Conservation (phyloP, 2,113 vertebrate genomes). For the Peucedramus taeniatus region DNA sequence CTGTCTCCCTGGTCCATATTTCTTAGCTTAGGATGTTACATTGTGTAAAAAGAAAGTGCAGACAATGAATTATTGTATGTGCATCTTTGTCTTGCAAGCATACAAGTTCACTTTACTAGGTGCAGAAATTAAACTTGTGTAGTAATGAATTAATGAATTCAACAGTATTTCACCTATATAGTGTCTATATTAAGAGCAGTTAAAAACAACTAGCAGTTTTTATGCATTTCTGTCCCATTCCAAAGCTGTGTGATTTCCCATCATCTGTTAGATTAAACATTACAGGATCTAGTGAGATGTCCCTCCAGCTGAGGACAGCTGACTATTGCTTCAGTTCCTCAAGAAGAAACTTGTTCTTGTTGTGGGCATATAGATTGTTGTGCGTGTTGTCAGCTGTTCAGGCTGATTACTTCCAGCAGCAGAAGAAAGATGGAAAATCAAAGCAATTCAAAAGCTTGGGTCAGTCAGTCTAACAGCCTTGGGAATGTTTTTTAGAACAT, state of each 20-base stretch:
- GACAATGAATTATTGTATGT: not conserved
- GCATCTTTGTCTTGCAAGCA: not conserved
- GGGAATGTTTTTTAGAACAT: not conserved
- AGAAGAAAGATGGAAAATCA: not conserved
- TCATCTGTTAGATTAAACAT: slow-evolving; percentile 37
- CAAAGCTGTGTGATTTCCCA: not conserved
- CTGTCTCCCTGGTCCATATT: not conserved
- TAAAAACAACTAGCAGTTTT: not conserved
- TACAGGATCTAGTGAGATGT: slow-evolving; percentile 36
- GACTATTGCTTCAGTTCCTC: slow-evolving; percentile 55
- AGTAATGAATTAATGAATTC: not conserved
- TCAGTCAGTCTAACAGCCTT: not conserved
- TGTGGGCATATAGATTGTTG: not conserved
- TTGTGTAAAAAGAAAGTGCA: not conserved
- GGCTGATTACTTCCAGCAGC: slow-evolving; percentile 27
- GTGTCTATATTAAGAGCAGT: not conserved
- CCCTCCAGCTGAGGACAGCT: slow-evolving; percentile 48
- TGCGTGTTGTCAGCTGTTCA: not conserved
- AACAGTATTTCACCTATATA: not conserved
- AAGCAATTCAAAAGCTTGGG: not conserved
- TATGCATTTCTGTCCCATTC: not conserved
- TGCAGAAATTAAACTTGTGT: not conserved
- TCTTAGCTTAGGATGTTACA: not conserved
- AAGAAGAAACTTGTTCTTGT: slow-evolving; percentile 37
- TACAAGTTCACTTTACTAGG: not conserved